Base-by-base conservation (phyloP, 2,113 vertebrate species). In the Erythrolamprus reginae region DNA sequence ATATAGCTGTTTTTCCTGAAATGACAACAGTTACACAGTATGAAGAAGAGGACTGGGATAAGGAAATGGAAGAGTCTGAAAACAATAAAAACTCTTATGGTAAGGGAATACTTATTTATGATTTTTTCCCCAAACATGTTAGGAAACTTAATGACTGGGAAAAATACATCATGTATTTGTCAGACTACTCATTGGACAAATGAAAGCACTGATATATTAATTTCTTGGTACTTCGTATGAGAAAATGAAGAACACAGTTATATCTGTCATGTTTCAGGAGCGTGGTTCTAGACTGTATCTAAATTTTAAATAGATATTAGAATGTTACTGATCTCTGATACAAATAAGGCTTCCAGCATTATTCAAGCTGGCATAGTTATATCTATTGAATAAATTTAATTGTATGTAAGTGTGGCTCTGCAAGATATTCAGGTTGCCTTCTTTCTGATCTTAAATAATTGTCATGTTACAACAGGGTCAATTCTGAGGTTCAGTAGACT, bases 1-100 rank as follows among this genome's bases (percentile, higher is more conserved):
- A 10, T 26, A 24, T 1, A 0, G 38, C 88, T 26, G 23, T 28
- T 88, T 85, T 47, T 82, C 47, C 89, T 93, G 91, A 92, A 55
- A 87, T 87, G 61, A 94, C 92, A 3, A 65, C 89, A 17, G 85
- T 88, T 77, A 2, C 77, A 42, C 90, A 89, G 5, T 90, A 94
- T 0, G 92, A 94, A 15, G 33, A 53, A 50, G 97, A 98, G 53
- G 97, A 97, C 94, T 98, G 97, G 97, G 97, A 97, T 94, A 92
- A 96, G 92, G 97, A 98, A 61, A 2, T 97, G 93, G 96, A 95
- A 90, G 94, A 95, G 0, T 88, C 93, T 70, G 85, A 95, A 65
- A 88, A 50, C 23, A 58, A 48, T 47, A 87, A 55, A 50, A 89
- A 88, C 93, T 96, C 96, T 33, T 98, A 98, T 0, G 97, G 97